Evolutionary conservation across 2,113 vertebrate species (phyloP).

Genomic region (Syrrhaptes paradoxus): DNA sequence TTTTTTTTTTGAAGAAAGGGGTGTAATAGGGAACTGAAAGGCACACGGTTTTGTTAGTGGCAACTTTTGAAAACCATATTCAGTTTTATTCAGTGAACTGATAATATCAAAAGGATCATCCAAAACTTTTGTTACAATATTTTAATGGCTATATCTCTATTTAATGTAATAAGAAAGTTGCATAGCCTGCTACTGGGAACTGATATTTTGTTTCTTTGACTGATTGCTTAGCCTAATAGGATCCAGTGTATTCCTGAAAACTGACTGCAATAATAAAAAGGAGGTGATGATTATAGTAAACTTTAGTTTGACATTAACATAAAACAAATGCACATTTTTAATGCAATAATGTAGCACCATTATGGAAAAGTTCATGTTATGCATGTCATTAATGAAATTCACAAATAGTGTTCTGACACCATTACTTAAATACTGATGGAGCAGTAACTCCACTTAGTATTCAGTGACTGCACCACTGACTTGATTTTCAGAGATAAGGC

Average conservation of each 20-base stretch:
- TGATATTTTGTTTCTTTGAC: background rate
- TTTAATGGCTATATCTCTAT: background rate
- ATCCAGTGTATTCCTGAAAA: background rate
- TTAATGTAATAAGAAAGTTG: background rate
- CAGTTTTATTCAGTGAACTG: background rate
- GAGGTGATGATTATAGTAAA: background rate
- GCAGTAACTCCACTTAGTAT: background rate
- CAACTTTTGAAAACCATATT: background rate
- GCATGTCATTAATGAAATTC: conserved; percentile 13
- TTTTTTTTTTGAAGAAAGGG: background rate
- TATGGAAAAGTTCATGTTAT: conserved; percentile 4
- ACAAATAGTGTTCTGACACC: background rate
- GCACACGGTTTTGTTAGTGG: background rate
- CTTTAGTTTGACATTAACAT: background rate
- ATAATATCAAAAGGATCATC: background rate
- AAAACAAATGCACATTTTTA: background rate
- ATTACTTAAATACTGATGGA: conserved; percentile 16
- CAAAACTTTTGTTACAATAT: background rate
- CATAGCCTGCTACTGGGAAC: background rate
- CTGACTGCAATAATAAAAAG: background rate
- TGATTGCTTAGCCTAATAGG: background rate
- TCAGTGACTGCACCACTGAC: background rate
- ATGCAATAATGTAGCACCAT: background rate
- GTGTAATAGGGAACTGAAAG: background rate
- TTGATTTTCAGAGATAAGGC: background rate